Percentiles rank a stretch among this genome's conserved stretches.
phyloP scores from a whole-genome alignment of 2,888 invertebrate genomes.

The Dione juno region DNA sequence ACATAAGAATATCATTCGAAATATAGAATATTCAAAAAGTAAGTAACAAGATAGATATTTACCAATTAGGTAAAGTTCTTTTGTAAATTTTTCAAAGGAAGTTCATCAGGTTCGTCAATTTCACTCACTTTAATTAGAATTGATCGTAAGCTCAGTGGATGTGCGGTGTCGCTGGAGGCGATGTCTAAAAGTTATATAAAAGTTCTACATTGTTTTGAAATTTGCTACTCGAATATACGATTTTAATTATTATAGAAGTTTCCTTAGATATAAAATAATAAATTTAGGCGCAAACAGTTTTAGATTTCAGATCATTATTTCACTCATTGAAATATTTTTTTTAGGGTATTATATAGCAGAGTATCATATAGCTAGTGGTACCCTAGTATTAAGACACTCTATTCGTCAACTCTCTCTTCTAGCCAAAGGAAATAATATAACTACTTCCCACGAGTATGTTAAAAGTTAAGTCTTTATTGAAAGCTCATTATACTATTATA shows the following conservation, averaged over 20 bases:
- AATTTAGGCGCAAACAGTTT: background rate
- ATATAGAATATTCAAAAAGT: too few species aligned
- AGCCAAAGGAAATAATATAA: too few species aligned
- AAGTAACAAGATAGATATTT: too few species aligned
- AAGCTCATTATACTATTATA: too few species aligned
- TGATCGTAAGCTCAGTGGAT: conserved; percentile 8
- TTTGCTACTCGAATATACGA: background rate
- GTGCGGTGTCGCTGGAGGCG: conserved; percentile 16
- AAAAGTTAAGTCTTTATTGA: too few species aligned
- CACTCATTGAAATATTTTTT: background rate
- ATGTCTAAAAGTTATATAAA: conserved; percentile 12
- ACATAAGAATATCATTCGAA: too few species aligned
- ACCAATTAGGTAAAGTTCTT: background rate
- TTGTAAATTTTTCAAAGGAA: background rate
- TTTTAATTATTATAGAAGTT: conserved; percentile 18
- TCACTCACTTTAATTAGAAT: conserved; percentile 17
- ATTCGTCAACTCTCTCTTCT: too few species aligned
- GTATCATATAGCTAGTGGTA: too few species aligned
- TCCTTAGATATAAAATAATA: conserved; percentile 7
- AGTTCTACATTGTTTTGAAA: conserved; percentile 8
- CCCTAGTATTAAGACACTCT: too few species aligned
- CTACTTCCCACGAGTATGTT: too few species aligned
- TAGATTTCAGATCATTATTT: background rate
- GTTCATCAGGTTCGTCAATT: background rate
- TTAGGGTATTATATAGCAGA: background rate